Evolutionary conservation across 2,797 vertebrate genomes (phyloP), one percentile per base, ranked within the genome.

Genomic region (Gymnoscopelus microlampas): DNA sequence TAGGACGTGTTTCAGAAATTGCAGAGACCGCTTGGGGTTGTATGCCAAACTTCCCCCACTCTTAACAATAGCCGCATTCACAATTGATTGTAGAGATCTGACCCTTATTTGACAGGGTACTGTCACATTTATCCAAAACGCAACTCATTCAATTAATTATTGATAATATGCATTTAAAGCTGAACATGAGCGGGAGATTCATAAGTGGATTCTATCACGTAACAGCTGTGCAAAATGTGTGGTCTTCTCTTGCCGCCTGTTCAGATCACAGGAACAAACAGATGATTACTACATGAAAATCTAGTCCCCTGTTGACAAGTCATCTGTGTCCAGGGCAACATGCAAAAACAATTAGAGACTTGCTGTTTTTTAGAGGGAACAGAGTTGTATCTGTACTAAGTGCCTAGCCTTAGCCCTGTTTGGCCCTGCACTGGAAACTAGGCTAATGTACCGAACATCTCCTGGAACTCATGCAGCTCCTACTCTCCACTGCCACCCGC

Each of bases 1-100:
- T 85, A 86, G 73, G 78, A 80, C 58, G 54, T 68, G 65, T 81
- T 87, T 79, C 71, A 77, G 74, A 84, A 54, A 78, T 83, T 70
- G 73, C 61, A 72, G 78, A 79, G 80, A 65, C 71, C 78, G 68
- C 74, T 86, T 59, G 67, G 63, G 71, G 80, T 79, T 64, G n/a
- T 51, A 74, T 59, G 75, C 71, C 74, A 74, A 70, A 80, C 57
- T 71, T 79, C 71, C 70, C 73, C 13, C 0, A 29, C 44, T 64
- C 50, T 66, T 51, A 3, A 44, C 23, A 26, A 26, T 12, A 4
- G 24, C 24, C 3, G 29, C 60, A 66, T 79, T 83, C 51, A 48
- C 77, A 79, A 47, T 73, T 60, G 48, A 47, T 69, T 80, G 79
- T 39, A 65, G 71, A 71, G 32, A 75, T 51, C 47, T 24, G 54